A percentile compares a stretch with the other conserved stretches of the same genome.
phyloP scores from a whole-genome alignment of 2,888 invertebrate species.

The Lasioglossum leucozonium region DNA sequence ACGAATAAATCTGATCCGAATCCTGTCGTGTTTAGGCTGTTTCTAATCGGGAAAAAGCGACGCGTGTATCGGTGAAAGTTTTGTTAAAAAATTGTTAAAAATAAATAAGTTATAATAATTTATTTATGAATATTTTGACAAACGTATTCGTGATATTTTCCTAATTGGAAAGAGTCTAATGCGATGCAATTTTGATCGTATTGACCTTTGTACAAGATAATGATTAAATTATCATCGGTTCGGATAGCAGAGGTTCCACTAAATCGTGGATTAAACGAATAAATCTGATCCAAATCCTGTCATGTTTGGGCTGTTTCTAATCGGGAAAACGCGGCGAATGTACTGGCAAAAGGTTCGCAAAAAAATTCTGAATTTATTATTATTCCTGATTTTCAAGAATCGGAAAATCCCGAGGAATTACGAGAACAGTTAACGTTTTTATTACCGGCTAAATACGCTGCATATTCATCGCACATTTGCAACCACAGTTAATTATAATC shows the following conservation, averaged over 20 bases:
- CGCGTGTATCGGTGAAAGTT: no score
- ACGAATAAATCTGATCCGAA: no score
- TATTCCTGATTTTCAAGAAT: background rate
- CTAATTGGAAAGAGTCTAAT: background rate
- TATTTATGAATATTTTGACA: background rate
- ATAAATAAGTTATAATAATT: no score
- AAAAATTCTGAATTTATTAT: background rate
- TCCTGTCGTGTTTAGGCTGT: no score
- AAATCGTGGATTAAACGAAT: background rate
- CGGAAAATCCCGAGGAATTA: background rate
- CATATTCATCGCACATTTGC: background rate
- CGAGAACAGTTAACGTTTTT: background rate
- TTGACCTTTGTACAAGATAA: no score
- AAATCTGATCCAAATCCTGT: background rate
- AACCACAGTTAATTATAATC: background rate
- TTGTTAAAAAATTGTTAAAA: no score
- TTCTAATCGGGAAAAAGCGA: no score
- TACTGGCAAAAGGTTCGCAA: background rate
- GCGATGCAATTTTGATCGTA: background rate
- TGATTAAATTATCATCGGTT: no score
- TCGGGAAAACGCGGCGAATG: background rate
- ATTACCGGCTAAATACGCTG: background rate
- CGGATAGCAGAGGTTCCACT: background rate
- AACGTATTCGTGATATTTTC: background rate
- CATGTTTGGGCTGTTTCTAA: background rate